Percentiles rank a stretch among this genome's conserved stretches.
Conservation (phyloP, 37 sponge, comb jelly and placozoan species). For the Eunapius fragilis region DNA sequence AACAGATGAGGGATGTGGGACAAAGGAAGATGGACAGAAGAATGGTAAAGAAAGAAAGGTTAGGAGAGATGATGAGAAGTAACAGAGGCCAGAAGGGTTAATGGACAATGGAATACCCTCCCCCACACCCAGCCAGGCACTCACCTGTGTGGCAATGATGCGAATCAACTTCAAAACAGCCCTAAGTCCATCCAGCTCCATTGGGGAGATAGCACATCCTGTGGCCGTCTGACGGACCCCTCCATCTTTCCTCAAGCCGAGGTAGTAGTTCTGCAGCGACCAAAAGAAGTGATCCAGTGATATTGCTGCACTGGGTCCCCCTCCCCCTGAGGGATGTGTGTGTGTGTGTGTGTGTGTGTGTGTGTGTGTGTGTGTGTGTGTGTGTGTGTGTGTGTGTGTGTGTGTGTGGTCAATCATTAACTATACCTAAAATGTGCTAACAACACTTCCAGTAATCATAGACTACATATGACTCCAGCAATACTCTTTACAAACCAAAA, state of each 20-base stretch:
- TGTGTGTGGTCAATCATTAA: too few species aligned
- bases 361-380: not conserved
- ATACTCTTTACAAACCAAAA: too few species aligned
- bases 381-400: too few species aligned
- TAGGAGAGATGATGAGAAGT: not conserved
- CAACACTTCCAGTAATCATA: too few species aligned
- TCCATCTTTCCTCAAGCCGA: constrained; percentile 53
- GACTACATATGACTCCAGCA: too few species aligned
- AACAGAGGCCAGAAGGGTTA: not conserved
- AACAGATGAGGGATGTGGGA: not conserved
- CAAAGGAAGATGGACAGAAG: not conserved
- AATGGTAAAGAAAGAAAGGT: too few species aligned
- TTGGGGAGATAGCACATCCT: constrained; percentile 77
- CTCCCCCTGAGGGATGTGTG: constrained; percentile 31
- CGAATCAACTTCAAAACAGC: constrained; percentile 75
- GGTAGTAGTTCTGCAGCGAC: constrained; percentile 88
- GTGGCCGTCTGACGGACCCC: constrained; percentile 31
- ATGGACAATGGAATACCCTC: not conserved
- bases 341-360: not conserved
- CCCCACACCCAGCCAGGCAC: not conserved
- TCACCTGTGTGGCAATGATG: constrained; percentile 68
- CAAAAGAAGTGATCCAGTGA: constrained; percentile 95
- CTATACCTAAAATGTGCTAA: too few species aligned
- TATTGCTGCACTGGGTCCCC: constrained; percentile 77
- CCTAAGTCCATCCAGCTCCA: constrained; percentile 85